These are phyloP conservation scores for Strix uralensis DNA, from an alignment of 2,113 vertebrate species.

Conservation along the genomic window DNA sequence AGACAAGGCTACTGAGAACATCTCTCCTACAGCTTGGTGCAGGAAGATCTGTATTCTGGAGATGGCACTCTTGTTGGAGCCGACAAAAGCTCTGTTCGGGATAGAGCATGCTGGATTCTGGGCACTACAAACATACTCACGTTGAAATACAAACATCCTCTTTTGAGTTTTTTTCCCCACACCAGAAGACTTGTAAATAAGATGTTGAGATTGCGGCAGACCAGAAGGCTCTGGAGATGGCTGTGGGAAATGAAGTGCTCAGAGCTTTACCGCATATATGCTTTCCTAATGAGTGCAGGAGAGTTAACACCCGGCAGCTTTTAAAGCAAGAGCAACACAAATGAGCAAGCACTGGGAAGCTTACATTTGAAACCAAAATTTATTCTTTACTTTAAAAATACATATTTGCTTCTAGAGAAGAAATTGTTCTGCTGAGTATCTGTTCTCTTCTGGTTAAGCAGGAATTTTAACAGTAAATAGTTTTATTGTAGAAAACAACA, in stretches of 20 bases:
- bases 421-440: not conserved
- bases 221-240: not conserved
- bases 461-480: not conserved
- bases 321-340: not conserved
- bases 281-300: not conserved
- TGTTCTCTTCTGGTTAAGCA: not conserved
- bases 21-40: not conserved
- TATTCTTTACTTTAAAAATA: not conserved
- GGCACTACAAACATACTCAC: not conserved
- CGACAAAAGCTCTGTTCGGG: accelerated
- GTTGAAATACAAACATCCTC: not conserved
- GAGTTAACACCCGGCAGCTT: not conserved
- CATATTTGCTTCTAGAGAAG: not conserved
- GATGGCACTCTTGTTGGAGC: not conserved
- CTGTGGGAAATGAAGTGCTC: not conserved
- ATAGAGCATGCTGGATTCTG: not conserved
- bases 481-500: not conserved
- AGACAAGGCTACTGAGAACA: not conserved
- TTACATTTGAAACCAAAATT: not conserved
- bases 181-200: not conserved
- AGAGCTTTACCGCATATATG: not conserved
- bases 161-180: not conserved
- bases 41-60: not conserved
- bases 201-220: not conserved
- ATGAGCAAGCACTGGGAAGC: not conserved